Conservation (phyloP, 2,797 vertebrate genomes). For the Spondyliosoma cantharus region DNA sequence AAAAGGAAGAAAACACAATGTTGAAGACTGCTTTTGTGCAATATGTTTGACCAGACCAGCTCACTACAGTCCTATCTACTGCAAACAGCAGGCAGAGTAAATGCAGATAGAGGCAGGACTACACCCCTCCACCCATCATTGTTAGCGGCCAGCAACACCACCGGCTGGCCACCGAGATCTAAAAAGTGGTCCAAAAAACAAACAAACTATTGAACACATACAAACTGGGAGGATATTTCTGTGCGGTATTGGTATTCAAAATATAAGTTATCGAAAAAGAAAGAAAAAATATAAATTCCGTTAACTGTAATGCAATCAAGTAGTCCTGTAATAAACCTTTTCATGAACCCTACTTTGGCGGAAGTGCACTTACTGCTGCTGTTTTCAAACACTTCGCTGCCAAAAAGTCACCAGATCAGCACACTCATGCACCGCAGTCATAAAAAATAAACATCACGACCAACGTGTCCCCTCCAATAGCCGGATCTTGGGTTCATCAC, state of each 20-base stretch:
- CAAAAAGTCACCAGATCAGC: not conserved
- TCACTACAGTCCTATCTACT: constrained; percentile 7
- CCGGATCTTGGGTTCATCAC: not conserved
- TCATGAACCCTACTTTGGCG: not conserved
- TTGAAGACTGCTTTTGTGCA: not conserved
- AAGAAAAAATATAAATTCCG: not conserved
- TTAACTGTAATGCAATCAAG: not conserved
- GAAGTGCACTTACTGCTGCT: not conserved
- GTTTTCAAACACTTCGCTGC: not conserved
- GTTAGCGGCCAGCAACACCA: not conserved
- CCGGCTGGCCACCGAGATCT: not conserved
- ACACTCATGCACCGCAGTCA: not conserved
- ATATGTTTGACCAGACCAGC: not conserved
- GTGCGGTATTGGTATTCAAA: too few relatives aligned
- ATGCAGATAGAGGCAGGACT: constrained; percentile 5
- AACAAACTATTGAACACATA: not conserved
- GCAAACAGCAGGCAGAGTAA: not conserved
- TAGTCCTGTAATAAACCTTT: not conserved
- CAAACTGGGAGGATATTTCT: not conserved
- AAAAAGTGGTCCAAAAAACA: not conserved
- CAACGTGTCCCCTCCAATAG: not conserved
- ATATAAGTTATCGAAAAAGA: not conserved
- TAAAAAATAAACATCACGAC: not conserved
- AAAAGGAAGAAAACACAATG: constrained; percentile 31
- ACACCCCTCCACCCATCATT: not conserved